Percentiles rank a stretch among this genome's conserved stretches.
phyloP scores from a whole-genome alignment of 2,113 vertebrate genomes.

The Sander lucioperca region DNA sequence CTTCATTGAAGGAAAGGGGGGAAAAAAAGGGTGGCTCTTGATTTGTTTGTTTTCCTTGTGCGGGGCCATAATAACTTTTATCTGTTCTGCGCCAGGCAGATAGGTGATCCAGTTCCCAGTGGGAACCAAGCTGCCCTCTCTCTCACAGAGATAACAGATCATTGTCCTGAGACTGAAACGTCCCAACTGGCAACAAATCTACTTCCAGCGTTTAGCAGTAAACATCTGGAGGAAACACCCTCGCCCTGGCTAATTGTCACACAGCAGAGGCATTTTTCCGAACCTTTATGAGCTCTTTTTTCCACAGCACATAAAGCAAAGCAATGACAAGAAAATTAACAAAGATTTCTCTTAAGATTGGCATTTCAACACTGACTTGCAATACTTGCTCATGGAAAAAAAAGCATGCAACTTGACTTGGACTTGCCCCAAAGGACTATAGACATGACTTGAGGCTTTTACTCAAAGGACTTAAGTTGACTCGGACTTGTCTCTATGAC shows the following conservation, averaged over 20 bases:
- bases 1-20: constrained; percentile 13
- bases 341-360: background rate
- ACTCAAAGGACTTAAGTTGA: background rate
- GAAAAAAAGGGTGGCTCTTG: constrained; percentile 26
- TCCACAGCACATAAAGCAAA: background rate
- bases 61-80: constrained; percentile 26
- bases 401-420: background rate
- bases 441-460: background rate
- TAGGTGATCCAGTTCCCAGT: constrained; percentile 64
- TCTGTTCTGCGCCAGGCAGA: constrained; percentile 38
- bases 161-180: constrained; percentile 49
- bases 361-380: background rate
- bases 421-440: background rate
- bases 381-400: background rate
- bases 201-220: constrained; percentile 41
- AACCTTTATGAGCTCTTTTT: background rate
- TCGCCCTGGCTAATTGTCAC: background rate
- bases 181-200: constrained; percentile 43
- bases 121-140: constrained; percentile 61
- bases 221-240: constrained; percentile 73
- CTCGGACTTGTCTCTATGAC: background rate
- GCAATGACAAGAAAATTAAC: background rate
- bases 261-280: background rate
- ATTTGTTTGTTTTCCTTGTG: constrained; percentile 58
- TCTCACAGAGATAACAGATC: constrained; percentile 57